Evolutionary conservation across 2,113 vertebrate genomes (phyloP).

Genomic region (Limnothrissa miodon): DNA sequence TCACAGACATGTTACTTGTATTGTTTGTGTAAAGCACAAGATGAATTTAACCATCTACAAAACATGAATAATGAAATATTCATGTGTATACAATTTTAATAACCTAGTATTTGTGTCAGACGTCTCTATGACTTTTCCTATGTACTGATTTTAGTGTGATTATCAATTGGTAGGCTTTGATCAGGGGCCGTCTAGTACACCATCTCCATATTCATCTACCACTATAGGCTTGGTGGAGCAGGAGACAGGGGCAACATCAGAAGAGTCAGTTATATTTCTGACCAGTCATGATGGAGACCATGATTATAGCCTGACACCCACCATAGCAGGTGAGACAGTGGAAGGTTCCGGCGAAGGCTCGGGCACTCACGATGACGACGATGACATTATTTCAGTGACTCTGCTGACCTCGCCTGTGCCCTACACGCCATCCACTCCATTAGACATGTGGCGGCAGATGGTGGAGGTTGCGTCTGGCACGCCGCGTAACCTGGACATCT

Average conservation of each 20-base stretch:
- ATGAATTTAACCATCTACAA: neutral
- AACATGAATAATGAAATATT: neutral
- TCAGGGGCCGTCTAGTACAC: slow-evolving; percentile 27
- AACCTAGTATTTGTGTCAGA: neutral
- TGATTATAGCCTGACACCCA: slow-evolving; percentile 13
- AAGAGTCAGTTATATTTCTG: slow-evolving; percentile 17
- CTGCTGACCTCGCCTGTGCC: slow-evolving; percentile 36
- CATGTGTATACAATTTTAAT: neutral
- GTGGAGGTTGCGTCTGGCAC: slow-evolving; percentile 43
- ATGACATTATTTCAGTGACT: slow-evolving; percentile 27
- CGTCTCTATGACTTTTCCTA: slow-evolving; percentile 1
- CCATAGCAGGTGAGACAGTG: slow-evolving; percentile 25
- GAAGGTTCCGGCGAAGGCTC: slow-evolving; percentile 33
- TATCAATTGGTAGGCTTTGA: slow-evolving; percentile 48
- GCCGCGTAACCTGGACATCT: slow-evolving; percentile 26
- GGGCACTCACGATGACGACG: slow-evolving; percentile 30
- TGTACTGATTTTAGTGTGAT: neutral
- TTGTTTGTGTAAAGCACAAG: neutral
- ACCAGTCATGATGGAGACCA: slow-evolving; percentile 36
- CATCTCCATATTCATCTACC: neutral
- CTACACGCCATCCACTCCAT: slow-evolving; percentile 34
- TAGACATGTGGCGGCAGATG: slow-evolving; percentile 11
- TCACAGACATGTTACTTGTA: too few species aligned
- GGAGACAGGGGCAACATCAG: slow-evolving; percentile 30
- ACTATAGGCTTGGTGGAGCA: neutral